Conservation (phyloP, 2,113 vertebrate genomes). For the Panurus biarmicus region DNA sequence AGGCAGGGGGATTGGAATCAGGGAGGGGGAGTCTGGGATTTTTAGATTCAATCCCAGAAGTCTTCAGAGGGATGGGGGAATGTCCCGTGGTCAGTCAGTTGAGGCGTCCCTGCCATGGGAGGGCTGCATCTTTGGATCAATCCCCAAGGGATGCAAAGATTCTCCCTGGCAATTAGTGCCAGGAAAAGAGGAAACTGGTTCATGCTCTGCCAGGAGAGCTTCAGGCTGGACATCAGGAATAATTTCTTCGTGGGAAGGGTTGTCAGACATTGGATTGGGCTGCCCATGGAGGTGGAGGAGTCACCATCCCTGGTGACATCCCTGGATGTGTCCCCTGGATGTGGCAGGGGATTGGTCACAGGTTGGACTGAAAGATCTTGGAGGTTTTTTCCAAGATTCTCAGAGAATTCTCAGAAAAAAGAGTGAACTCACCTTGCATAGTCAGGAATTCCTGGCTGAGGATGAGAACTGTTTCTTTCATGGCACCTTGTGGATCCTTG, state of each 20-base stretch:
- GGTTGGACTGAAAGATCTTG: background rate
- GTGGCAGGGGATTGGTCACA: accelerated
- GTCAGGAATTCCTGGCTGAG: background rate
- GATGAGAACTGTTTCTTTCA: background rate
- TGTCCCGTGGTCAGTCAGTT: background rate
- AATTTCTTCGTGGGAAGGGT: background rate
- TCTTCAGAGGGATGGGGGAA: background rate
- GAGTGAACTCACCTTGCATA: background rate
- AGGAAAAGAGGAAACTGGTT: background rate
- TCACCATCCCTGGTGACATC: background rate
- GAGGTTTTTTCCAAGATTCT: background rate
- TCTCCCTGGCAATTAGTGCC: background rate
- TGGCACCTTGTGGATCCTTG: background rate
- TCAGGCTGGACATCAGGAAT: background rate
- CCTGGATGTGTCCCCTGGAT: background rate
- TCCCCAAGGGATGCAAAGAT: background rate
- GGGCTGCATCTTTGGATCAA: accelerated
- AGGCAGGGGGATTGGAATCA: background rate
- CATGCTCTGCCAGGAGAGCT: background rate
- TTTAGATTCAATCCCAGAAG: background rate
- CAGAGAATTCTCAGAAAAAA: background rate
- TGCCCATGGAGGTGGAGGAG: background rate
- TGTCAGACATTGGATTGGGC: background rate
- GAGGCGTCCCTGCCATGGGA: background rate
- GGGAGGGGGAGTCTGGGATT: background rate